These are phyloP conservation scores for Leptura quadrifasciata DNA, from an alignment of 2,888 invertebrate species.

Conservation along the genomic window DNA sequence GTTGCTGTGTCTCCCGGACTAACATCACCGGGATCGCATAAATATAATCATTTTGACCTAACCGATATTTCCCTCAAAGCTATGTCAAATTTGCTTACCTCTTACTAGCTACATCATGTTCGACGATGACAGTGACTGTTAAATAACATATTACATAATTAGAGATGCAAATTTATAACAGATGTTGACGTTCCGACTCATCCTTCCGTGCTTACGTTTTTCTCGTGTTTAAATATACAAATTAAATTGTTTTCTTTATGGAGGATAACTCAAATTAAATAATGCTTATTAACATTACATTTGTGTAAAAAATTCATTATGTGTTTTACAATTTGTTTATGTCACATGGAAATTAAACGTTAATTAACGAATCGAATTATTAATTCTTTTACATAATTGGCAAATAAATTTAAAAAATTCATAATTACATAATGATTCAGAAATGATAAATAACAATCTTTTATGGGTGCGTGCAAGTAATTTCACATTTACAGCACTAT, in stretches of 20 bases:
- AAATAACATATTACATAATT: neutral
- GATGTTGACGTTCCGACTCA: neutral
- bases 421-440: neutral
- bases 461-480: conserved; percentile 10
- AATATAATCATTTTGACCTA: too few relatives aligned
- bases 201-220: too few relatives aligned
- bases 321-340: neutral
- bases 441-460: conserved; percentile 20
- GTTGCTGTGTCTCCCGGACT: too few relatives aligned
- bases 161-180: neutral
- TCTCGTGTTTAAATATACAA: neutral
- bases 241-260: neutral
- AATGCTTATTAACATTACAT: neutral
- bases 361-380: neutral
- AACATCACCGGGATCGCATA: too few relatives aligned
- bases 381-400: neutral
- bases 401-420: neutral
- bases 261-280: neutral
- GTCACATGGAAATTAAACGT: neutral
- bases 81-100: too few relatives aligned
- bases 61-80: too few relatives aligned
- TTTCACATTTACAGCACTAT: conserved; percentile 14
- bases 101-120: too few relatives aligned
- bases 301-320: neutral
- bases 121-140: too few relatives aligned